Evolutionary conservation across 2,888 invertebrate genomes (phyloP), one percentile per base, ranked within the genome.

Genomic region (Fragum fragum): DNA sequence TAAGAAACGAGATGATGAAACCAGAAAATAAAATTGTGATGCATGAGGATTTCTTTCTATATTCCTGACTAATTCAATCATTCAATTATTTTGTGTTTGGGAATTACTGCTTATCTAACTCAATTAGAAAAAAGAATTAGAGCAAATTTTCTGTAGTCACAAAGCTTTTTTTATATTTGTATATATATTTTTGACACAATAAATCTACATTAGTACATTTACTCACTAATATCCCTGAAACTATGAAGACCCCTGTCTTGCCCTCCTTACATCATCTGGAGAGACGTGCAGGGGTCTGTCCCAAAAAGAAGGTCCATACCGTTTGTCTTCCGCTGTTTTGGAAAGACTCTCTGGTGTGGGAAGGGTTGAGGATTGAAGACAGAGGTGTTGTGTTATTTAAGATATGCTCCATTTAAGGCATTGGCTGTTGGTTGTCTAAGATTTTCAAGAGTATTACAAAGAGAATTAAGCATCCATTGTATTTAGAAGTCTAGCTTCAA

Each of bases 281-380:
- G 89, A 88, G 89, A 89, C 89, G 87, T 78, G 89, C 87, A 87
- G 89, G 85, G 84, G 76, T 78, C 80, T 72, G 68, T 28, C 59
- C 59, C 55, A 36, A 26, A 21, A 63, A 61, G 52, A 32, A 55
- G 36, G 29, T 29, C 55, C 74, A 66, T 63, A 52, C 63, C 73
- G 23, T 16, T 32, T 21, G 73, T 73, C 73, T 73, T 73, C 73
- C 73, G 36, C 28, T 61, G 18, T 28, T 29, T 39, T 63, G 73
- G 73, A 73, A 73, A 52, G 73, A 73, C 73, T 52, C 36, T 63
- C 47, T 73, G 73, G 73, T 73, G 73, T 63, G 73, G 42, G n/a
- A 28, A 32, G 61, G 36, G 61, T 61, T 61, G 61, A 57, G 16
- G 5, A 26, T 3, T n/a, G 18, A 29, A 29, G 36, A 18, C 32